These are phyloP conservation scores for Cheilosia vernalis DNA, from an alignment of 2,888 invertebrate genomes.

Conservation along the genomic window DNA sequence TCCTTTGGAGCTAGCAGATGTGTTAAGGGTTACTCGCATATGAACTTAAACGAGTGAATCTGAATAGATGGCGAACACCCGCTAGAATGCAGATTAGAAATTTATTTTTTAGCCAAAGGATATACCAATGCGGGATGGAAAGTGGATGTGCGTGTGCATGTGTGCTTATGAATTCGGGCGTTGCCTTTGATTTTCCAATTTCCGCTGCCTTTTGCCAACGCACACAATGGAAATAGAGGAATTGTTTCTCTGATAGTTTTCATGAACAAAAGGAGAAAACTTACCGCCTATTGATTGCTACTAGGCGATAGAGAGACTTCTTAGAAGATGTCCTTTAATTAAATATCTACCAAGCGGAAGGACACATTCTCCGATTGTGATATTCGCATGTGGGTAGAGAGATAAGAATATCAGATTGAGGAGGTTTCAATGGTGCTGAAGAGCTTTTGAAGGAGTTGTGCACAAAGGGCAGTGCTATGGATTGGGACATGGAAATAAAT, in stretches of 20 bases:
- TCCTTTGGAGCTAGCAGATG: conserved; percentile 62
- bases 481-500: not conserved
- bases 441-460: conserved; percentile 5
- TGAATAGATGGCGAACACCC: conserved; percentile 15
- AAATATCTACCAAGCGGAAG: conserved; percentile 57
- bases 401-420: conserved; percentile 26
- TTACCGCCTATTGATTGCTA: conserved; percentile 52
- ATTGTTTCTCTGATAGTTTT: conserved; percentile 41
- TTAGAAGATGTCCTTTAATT: conserved; percentile 63
- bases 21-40: conserved; percentile 59
- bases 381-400: conserved; percentile 4
- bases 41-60: conserved; percentile 34
- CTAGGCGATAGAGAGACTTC: conserved; percentile 34
- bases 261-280: conserved; percentile 47
- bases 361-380: conserved; percentile 34
- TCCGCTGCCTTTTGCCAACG: conserved; percentile 48
- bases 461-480: too few species aligned
- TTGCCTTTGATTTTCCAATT: conserved; percentile 66
- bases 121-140: conserved; percentile 38
- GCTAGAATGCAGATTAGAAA: conserved; percentile 63
- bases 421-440: not conserved
- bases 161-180: conserved; percentile 24
- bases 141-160: not conserved
- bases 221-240: conserved; percentile 4
- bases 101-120: conserved; percentile 62